Evolutionary conservation across 2,888 invertebrate species (phyloP).

Genomic region (Argyresthia albistria): DNA sequence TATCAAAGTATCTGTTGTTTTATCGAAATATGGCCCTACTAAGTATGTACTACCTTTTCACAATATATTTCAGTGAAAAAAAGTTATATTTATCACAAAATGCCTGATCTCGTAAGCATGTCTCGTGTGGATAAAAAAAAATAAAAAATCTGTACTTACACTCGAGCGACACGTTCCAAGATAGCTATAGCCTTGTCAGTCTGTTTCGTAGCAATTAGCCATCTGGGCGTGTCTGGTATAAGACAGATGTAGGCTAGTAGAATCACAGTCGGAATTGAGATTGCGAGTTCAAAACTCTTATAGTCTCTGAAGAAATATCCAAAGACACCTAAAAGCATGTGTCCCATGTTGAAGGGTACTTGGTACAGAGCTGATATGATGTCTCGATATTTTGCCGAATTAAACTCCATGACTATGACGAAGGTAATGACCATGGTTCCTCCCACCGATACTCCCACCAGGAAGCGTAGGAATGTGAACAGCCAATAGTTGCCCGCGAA

Average conservation of each 20-base stretch:
- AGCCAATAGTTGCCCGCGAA: slow-evolving; percentile 75
- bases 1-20: no score
- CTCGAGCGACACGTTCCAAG: slow-evolving; percentile 76
- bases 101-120: no score
- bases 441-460: slow-evolving; percentile 82
- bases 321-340: slow-evolving; percentile 72
- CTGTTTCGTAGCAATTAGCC: slow-evolving; percentile 79
- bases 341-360: slow-evolving; percentile 77
- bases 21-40: no score
- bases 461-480: slow-evolving; percentile 77
- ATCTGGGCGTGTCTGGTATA: slow-evolving; percentile 84
- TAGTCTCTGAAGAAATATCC: slow-evolving; percentile 77
- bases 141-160: slow-evolving; percentile 23
- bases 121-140: no score
- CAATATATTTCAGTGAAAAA: no score
- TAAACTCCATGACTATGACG: slow-evolving; percentile 75
- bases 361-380: slow-evolving; percentile 75
- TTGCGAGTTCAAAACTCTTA: slow-evolving; percentile 74
- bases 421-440: slow-evolving; percentile 78
- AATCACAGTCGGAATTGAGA: slow-evolving; percentile 69
- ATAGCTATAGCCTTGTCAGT: slow-evolving; percentile 73
- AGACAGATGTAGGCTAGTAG: slow-evolving; percentile 77
- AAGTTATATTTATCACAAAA: no score
- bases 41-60: no score
- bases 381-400: slow-evolving; percentile 66